phyloP scores from a whole-genome alignment of 1,140 invertebrate species.

The Drosophila oshimai region DNA sequence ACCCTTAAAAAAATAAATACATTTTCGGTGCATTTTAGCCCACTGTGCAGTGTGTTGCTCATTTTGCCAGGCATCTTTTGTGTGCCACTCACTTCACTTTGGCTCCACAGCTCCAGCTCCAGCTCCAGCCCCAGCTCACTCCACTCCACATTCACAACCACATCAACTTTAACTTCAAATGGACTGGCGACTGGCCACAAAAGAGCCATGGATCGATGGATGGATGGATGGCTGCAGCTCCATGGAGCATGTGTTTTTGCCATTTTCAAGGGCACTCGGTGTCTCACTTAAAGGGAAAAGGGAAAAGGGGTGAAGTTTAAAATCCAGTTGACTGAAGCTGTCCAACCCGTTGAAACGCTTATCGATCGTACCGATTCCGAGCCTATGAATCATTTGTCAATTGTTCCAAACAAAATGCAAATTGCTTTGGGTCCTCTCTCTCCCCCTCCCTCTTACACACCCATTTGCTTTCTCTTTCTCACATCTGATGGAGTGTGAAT shows the following conservation, averaged over 20 bases:
- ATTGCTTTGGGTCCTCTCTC: conserved; percentile 6
- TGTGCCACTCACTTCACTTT: conserved; percentile 36
- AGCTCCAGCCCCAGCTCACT: background rate
- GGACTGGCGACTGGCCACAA: conserved; percentile 36
- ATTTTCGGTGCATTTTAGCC: no score
- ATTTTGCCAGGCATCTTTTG: conserved; percentile 40
- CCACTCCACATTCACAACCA: background rate
- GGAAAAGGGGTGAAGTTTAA: background rate
- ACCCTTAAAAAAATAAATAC: no score
- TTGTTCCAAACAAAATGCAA: conserved; percentile 41
- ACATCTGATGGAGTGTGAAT: conserved; percentile 4
- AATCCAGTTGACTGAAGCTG: conserved; percentile 16
- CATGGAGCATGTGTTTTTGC: conserved; percentile 66
- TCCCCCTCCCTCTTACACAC: background rate
- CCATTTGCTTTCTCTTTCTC: background rate
- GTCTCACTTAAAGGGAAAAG: conserved; percentile 5
- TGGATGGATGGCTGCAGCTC: conserved; percentile 29
- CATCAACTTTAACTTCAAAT: conserved; percentile 23
- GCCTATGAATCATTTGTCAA: conserved; percentile 66
- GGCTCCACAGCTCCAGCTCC: background rate
- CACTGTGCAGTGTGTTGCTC: conserved; percentile 18
- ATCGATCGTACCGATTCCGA: conserved; percentile 27
- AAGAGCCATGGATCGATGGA: conserved; percentile 33
- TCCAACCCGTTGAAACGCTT: conserved; percentile 53
- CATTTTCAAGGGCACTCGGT: conserved; percentile 68